Evolutionary conservation across 2,888 invertebrate genomes (phyloP).

Genomic region (Mamestra brassicae): DNA sequence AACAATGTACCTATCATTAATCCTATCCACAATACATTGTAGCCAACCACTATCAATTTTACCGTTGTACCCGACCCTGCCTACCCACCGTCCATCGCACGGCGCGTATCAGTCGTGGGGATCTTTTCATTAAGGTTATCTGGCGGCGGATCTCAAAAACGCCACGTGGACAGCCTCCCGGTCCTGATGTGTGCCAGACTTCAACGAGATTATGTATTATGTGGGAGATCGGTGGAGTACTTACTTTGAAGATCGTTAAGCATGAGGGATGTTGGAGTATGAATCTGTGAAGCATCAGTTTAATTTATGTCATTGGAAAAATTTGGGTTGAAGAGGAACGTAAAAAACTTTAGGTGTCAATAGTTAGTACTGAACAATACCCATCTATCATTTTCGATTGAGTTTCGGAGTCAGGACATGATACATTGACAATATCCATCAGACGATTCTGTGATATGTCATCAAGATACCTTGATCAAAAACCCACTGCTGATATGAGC

Average conservation of each 20-base stretch:
- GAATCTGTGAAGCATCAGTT: no score
- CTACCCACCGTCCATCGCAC: slow-evolving; percentile 13
- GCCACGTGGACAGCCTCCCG: slow-evolving; percentile 78
- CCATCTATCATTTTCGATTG: no score
- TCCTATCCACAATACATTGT: not conserved
- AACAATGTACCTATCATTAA: not conserved
- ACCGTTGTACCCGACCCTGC: not conserved
- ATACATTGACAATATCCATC: no score
- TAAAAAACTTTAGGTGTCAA: no score
- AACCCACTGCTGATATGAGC: not conserved
- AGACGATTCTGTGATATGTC: no score
- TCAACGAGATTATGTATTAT: slow-evolving; percentile 52
- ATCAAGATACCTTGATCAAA: not conserved
- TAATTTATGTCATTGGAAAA: no score
- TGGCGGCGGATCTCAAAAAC: slow-evolving; percentile 73
- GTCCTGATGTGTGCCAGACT: slow-evolving; percentile 59
- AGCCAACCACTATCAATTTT: not conserved
- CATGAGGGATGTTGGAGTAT: not conserved
- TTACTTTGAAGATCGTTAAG: slow-evolving; percentile 49
- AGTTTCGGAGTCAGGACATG: no score
- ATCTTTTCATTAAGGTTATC: slow-evolving; percentile 90
- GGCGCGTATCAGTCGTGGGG: slow-evolving; percentile 75
- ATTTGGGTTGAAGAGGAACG: no score
- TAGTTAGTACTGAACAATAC: no score
- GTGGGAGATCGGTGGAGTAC: slow-evolving; percentile 37